A percentile compares a stretch with the other conserved stretches of the same genome.
Evolutionary conservation across 2,797 vertebrate species (phyloP).

Genomic region (Cetoscarus ocellatus): DNA sequence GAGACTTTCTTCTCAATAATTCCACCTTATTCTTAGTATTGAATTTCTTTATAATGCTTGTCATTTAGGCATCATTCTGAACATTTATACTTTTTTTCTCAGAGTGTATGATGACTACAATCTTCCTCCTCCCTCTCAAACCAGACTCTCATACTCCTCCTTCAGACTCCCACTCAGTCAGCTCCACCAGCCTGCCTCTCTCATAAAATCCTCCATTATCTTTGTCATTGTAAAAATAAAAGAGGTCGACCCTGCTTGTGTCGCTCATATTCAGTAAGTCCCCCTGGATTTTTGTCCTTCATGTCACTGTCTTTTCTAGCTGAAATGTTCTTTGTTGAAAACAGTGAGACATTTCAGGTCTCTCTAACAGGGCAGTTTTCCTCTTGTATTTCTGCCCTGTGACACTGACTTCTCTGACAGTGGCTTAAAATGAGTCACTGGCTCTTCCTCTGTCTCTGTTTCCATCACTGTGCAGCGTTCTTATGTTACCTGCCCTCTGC

Average conservation of each 20-base stretch:
- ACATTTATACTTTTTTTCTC: no score
- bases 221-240: slow-evolving; percentile 44
- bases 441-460: slow-evolving; percentile 35
- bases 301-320: slow-evolving; percentile 32
- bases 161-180: slow-evolving; percentile 10
- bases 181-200: slow-evolving; percentile 5
- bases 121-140: slow-evolving; percentile 1
- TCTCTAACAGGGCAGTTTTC: slow-evolving; percentile 35
- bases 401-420: slow-evolving; percentile 39
- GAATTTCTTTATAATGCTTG: no score
- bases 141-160: slow-evolving; percentile 42
- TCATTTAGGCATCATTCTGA: no score
- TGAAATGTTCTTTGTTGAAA: slow-evolving; percentile 46
- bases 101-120: no score
- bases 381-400: slow-evolving; percentile 38
- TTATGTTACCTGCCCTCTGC: slow-evolving; percentile 46
- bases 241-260: slow-evolving; percentile 29
- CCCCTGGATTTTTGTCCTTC: slow-evolving; percentile 26
- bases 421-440: slow-evolving; percentile 24
- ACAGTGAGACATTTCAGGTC: slow-evolving; percentile 42
- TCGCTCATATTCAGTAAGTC: slow-evolving; percentile 35
- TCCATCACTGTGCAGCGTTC: slow-evolving; percentile 44
- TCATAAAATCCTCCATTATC: slow-evolving; percentile 26
- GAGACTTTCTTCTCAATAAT: no score
- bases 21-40: no score